Base-by-base conservation (phyloP, 2,888 invertebrate species). In the Carpatolechia fugitivella region DNA sequence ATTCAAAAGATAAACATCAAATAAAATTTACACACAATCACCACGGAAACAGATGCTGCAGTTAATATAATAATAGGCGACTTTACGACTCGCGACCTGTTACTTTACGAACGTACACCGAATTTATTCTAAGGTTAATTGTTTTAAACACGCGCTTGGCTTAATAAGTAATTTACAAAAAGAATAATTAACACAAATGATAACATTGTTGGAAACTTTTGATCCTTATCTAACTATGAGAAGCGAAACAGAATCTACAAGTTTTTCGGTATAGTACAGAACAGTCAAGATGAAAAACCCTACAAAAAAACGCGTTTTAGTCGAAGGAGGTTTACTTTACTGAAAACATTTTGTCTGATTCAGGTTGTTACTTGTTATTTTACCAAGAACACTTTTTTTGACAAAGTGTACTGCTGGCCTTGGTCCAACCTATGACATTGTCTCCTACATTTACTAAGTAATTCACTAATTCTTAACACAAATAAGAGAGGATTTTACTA, bases 71-170 rank as follows among this genome's bases (percentile, higher is more conserved):
- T 40, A 40, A 40, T 8, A 18, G 10, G 40, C 10, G 14, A 1
- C 7, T 18, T 14, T 16, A 40, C 13, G 6, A 36, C 6, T 40
- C 38, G 16, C 40, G 16, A 10, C 14, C 10, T 3, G 18, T 14
- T 8, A 31, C 30, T 31, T 14, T 14, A 47, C 16, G 29, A 47
- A 24, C 29, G 13, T 30, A 47, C 14, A 29, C 47, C 30, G 30
- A 47, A 47, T 29, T 44, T 44, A n/a, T 47, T 31, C 3, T 47
- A 47, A 47, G 47, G 47, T 47, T 47, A 46, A 46, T 46, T 29
- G 46, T 46, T 29, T 29, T 3, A 44, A 24, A 46, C 46, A 29
- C 29, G 47, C 47, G 30, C 30, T 47, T 47, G 31, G 30, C 30
- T 47, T 47, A 10, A 24, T 44, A n/a, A 3, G 8, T n/a, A 47